A percentile compares a stretch with the other conserved stretches of the same genome.
These are phyloP conservation scores for Coregonus suidteri DNA, from an alignment of 2,797 vertebrate species.

Conservation along the genomic window DNA sequence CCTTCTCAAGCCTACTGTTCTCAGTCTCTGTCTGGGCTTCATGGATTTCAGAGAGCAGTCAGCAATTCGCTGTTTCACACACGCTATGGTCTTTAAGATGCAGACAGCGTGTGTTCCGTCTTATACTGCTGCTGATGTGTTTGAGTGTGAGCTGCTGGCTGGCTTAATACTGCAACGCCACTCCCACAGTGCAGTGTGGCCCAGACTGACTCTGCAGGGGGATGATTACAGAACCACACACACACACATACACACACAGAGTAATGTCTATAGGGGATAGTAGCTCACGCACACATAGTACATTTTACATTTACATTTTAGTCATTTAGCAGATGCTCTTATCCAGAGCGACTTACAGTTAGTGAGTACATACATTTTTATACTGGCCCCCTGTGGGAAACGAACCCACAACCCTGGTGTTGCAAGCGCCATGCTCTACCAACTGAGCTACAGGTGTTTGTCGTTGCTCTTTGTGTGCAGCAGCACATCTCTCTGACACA, in stretches of 20 bases:
- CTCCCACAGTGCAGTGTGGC: slow-evolving; percentile 6
- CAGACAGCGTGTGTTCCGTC: slow-evolving; percentile 12
- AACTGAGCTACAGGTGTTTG: neutral
- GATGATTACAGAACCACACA: slow-evolving; percentile 22
- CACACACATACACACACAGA: neutral
- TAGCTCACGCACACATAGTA: neutral
- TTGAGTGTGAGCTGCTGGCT: neutral
- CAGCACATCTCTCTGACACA: neutral
- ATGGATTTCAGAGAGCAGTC: neutral
- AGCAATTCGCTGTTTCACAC: neutral
- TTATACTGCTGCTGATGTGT: neutral
- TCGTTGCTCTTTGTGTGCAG: slow-evolving; percentile 5
- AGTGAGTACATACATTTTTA: too few species aligned
- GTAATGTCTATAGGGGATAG: neutral
- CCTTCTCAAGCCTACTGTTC: neutral
- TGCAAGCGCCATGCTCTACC: too few species aligned
- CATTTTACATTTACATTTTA: neutral
- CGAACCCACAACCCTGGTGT: too few species aligned
- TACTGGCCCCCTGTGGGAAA: too few species aligned
- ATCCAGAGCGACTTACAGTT: too few species aligned
- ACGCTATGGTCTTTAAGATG: slow-evolving; percentile 23
- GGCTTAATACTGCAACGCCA: neutral
- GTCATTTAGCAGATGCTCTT: too few species aligned
- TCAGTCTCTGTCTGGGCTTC: neutral
- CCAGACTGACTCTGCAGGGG: slow-evolving; percentile 3